A percentile compares a stretch with the other conserved stretches of the same genome.
Conservation (phyloP, 1,140 invertebrate genomes). For the Ptiloglossa arizonensis region DNA sequence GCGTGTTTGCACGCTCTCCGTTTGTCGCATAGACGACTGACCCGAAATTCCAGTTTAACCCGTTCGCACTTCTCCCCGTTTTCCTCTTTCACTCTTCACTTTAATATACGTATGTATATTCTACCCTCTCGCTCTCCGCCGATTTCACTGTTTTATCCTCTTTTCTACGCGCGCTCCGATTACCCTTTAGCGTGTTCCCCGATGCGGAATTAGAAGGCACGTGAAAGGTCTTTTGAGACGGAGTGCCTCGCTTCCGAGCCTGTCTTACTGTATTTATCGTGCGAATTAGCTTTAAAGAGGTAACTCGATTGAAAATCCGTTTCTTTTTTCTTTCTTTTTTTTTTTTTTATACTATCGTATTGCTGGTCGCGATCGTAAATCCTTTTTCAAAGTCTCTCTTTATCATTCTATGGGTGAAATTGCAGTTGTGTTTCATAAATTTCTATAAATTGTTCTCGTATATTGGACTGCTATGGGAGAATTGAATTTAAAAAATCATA, state of each 20-base stretch:
- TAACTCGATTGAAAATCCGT: neutral
- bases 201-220: neutral
- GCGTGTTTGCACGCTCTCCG: slow-evolving; percentile 47
- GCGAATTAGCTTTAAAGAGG: neutral
- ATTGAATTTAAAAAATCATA: too few species aligned
- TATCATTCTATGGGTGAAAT: too few species aligned
- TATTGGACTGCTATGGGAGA: too few species aligned
- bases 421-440: too few species aligned
- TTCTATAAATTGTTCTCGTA: too few species aligned
- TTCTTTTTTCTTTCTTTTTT: neutral
- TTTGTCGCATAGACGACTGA: slow-evolving; percentile 54
- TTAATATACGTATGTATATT: slow-evolving; percentile 1
- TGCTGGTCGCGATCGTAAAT: too few species aligned
- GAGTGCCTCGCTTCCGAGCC: neutral
- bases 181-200: neutral
- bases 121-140: neutral
- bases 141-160: neutral
- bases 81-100: neutral
- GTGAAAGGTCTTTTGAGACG: neutral
- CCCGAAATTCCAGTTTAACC: slow-evolving; percentile 61
- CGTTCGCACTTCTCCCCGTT: slow-evolving; percentile 42
- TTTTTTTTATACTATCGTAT: too few species aligned
- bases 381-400: too few species aligned
- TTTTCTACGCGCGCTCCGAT: neutral
- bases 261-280: neutral